Evolutionary conservation across 64 coral and sea anemone genomes (phyloP).

Genomic region (Astreopora myriophthalma): DNA sequence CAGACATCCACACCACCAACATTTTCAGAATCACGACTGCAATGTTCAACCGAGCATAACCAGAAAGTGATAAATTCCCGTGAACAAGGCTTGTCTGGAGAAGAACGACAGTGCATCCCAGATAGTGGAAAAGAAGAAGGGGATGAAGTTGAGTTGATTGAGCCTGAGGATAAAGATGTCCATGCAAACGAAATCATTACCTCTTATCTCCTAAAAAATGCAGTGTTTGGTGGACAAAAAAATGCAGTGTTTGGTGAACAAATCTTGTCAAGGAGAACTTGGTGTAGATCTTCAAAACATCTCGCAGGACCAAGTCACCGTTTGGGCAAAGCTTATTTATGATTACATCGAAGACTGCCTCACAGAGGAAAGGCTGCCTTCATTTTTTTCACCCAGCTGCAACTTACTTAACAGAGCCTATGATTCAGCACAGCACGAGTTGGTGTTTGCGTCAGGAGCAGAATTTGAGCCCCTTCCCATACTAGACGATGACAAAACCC

Average conservation of each 20-base stretch:
- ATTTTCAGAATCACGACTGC: neutral
- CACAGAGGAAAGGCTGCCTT: conserved; percentile 22
- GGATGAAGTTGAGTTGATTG: conserved; percentile 33
- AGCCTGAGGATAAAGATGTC: conserved; percentile 38
- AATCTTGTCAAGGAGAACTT: conserved; percentile 37
- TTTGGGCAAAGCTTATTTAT: conserved; percentile 40
- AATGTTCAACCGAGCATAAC: conserved; percentile 15
- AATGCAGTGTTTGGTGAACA: conserved; percentile 40
- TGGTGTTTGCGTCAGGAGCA: conserved; percentile 49
- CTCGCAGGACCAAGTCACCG: conserved; percentile 15
- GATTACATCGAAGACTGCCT: conserved; percentile 40
- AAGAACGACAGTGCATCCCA: conserved; percentile 1
- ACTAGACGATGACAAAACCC: conserved; percentile 4
- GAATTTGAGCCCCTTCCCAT: conserved; percentile 47
- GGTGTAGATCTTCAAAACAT: conserved; percentile 23
- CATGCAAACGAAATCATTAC: conserved; percentile 42
- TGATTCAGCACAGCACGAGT: conserved; percentile 35
- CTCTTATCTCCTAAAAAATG: conserved; percentile 45
- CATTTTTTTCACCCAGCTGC: conserved; percentile 41
- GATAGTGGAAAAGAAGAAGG: conserved; percentile 14
- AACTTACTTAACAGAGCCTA: conserved; percentile 41
- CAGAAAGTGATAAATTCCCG: neutral
- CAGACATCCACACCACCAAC: conserved; percentile 13
- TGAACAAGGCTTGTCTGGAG: conserved; percentile 27
- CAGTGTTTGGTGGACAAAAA: conserved; percentile 27